Base-by-base conservation (phyloP, 2,888 invertebrate species). In the Sesia apiformis region DNA sequence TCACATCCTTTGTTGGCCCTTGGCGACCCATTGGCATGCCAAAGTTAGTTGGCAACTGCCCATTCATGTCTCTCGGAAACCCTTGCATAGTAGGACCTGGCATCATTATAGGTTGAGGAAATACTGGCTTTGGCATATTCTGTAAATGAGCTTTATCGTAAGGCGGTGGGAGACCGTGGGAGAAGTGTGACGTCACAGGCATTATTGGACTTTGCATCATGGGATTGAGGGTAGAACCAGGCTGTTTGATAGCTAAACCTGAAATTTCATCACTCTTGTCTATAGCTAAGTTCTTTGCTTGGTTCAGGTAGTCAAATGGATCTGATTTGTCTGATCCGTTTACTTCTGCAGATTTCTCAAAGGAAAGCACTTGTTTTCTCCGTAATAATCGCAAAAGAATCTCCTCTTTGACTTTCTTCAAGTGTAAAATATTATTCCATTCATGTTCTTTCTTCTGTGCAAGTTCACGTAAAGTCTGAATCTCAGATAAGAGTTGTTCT, bases 391-490 rank as follows among this genome's bases (percentile, higher is more conserved):
- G 88, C 4, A 94, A 82, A 53, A 94, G 84, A 38, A 96, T 92
- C 71, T 96, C 96, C 70, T 96, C 95, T 82, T 97, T 96, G 3
- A 96, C 91, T 75, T 96, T 96, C 73, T 95, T 95, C 62, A 96
- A 84, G 68, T 95, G 94, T 7, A 96, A 77, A 54, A 97, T 93
- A 57, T 94, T 94, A 74, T 96, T 96, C 94, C 96, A 95, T 77
- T 97, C 96, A 65, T 93, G 91, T 82, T 97, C 97, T 75, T 96
- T 96, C 69, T 94, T 93, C 66, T 92, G 92, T 0, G 96, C 93
- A 53, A 96, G 83, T 65, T 94, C 94, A 60, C 94, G 91, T 57
- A 96, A 80, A 0, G 93, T 93, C 67, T 94, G 91, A 58, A 95
- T 92, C 72, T 94, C 94, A 0, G 90, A 81, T 3, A 92, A 81